Evolutionary conservation across 2,797 vertebrate genomes (phyloP).

Genomic region (Eospalax fontanierii): DNA sequence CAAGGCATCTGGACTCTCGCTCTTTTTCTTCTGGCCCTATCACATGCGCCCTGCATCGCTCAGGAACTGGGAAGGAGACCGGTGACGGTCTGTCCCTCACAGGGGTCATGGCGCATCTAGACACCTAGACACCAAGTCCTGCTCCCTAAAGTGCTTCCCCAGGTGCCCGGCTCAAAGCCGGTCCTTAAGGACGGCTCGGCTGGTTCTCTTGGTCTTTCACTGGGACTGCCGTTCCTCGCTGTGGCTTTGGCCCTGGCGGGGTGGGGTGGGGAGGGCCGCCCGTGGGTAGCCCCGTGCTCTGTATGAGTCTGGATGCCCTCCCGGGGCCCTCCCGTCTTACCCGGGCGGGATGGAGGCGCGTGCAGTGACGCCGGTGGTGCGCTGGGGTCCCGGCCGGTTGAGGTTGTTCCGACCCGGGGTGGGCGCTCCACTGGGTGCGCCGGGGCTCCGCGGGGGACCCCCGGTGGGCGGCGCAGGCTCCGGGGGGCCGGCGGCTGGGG

Average conservation of each 20-base stretch:
- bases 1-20: too few relatives aligned
- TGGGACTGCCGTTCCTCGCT: background rate
- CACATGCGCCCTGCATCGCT: too few relatives aligned
- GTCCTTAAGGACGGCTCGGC: background rate
- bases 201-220: too few relatives aligned
- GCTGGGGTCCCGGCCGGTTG: constrained; percentile 95
- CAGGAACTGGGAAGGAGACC: too few relatives aligned
- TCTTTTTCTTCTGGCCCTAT: too few relatives aligned
- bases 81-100: background rate
- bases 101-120: background rate
- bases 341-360: constrained; percentile 95
- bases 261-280: too few relatives aligned
- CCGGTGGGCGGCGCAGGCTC: constrained; percentile 90
- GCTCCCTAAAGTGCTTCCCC: background rate
- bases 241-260: background rate
- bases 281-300: background rate
- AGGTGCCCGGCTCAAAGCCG: background rate
- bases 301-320: background rate
- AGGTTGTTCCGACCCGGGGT: constrained; percentile 97
- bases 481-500: constrained; percentile 83
- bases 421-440: constrained; percentile 86
- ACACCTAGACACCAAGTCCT: too few relatives aligned
- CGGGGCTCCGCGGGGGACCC: constrained; percentile 87
- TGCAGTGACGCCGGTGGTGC: constrained; percentile 90
- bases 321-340: constrained; percentile 88